Evolutionary conservation across 2,113 vertebrate species (phyloP).

Genomic region (Microcebus jonahi): DNA sequence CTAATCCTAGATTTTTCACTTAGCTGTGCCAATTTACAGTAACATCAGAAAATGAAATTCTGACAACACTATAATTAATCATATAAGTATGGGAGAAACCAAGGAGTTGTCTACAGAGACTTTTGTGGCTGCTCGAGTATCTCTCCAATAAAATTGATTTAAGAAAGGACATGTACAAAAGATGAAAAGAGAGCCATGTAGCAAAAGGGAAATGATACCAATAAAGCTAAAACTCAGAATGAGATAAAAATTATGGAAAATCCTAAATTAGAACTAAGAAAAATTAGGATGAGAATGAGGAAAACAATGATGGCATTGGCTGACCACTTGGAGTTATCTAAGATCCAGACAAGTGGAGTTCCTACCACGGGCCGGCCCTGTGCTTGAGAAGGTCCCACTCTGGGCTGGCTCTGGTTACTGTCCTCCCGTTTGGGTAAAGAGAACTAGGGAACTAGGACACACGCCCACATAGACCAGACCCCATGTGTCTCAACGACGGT

Average conservation of each 20-base stretch:
- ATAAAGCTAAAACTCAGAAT: not conserved
- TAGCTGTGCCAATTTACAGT: conserved; percentile 12
- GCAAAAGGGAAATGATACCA: not conserved
- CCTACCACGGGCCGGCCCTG: not conserved
- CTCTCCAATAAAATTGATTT: not conserved
- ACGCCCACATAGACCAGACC: not conserved
- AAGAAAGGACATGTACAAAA: conserved; percentile 7
- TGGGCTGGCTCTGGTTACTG: not conserved
- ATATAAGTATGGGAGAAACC: not conserved
- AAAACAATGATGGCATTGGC: not conserved
- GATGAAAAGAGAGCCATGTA: not conserved
- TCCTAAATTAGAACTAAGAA: not conserved
- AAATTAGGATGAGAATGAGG: not conserved
- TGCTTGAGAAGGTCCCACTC: not conserved
- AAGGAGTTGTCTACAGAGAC: not conserved
- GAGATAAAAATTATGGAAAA: conserved; percentile 24
- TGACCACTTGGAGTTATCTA: not conserved
- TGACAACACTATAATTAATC: conserved; percentile 8
- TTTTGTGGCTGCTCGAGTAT: not conserved
- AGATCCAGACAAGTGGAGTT: not conserved
- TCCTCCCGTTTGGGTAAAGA: not conserved
- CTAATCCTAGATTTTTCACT: conserved; percentile 22
- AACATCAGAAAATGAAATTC: conserved; percentile 43
- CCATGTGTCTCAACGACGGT: not conserved
- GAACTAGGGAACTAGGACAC: too few relatives aligned